Evolutionary conservation across 2,888 invertebrate genomes (phyloP).

Genomic region (Eustalomyia histrio): DNA sequence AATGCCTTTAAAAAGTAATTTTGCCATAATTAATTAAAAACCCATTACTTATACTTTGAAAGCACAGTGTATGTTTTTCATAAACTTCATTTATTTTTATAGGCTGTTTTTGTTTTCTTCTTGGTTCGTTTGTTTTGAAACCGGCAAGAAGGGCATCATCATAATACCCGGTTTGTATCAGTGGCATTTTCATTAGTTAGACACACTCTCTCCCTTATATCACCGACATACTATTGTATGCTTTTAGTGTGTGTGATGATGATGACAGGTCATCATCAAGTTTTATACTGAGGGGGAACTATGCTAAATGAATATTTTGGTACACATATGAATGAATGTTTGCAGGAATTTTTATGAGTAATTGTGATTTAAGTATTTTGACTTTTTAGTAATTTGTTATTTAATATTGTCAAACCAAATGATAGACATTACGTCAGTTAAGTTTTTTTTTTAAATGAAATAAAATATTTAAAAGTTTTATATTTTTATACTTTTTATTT

Average conservation of each 20-base stretch:
- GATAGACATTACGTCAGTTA: conserved; percentile 26
- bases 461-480: no score
- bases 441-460: neutral
- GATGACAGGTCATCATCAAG: conserved; percentile 62
- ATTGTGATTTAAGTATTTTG: conserved; percentile 63
- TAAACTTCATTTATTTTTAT: conserved; percentile 50
- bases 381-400: conserved; percentile 64
- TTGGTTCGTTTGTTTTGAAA: conserved; percentile 37
- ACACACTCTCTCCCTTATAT: conserved; percentile 33
- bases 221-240: neutral
- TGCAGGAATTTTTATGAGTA: conserved; percentile 55
- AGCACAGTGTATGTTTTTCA: neutral
- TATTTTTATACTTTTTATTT: no score
- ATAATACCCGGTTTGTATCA: conserved; percentile 3
- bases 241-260: conserved; percentile 40
- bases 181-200: conserved; percentile 56
- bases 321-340: conserved; percentile 13
- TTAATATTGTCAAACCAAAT: conserved; percentile 58
- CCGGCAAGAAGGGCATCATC: conserved; percentile 18
- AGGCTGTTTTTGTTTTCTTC: conserved; percentile 45
- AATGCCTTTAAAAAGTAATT: no score
- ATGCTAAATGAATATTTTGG: neutral
- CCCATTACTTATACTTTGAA: no score
- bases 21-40: no score
- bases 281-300: conserved; percentile 49